Evolutionary conservation across 2,797 vertebrate genomes (phyloP).

Genomic region (Eutrigla gurnardus): DNA sequence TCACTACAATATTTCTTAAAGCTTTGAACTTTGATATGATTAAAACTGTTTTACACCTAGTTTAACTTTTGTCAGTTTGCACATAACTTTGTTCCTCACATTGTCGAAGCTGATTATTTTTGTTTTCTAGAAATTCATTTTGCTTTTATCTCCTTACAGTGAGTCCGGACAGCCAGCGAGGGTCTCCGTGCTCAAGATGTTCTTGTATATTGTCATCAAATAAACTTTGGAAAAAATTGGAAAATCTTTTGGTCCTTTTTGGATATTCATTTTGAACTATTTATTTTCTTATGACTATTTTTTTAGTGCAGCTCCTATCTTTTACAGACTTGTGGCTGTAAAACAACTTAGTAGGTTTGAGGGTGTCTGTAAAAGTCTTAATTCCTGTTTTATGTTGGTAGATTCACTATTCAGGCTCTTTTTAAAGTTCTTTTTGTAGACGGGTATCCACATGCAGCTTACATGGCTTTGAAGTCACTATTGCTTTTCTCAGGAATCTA

Average conservation of each 20-base stretch:
- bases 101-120: not conserved
- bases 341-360: not conserved
- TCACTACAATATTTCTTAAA: not conserved
- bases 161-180: conserved; percentile 74
- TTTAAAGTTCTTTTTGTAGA: not conserved
- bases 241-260: not conserved
- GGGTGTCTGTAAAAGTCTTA: not conserved
- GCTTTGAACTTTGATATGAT: not conserved
- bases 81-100: not conserved
- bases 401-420: not conserved
- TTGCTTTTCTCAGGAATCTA: not conserved
- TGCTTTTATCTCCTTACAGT: conserved; percentile 72
- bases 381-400: no score
- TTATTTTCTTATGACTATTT: not conserved
- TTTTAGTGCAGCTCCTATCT: not conserved
- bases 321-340: not conserved
- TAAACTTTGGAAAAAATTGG: conserved; percentile 76
- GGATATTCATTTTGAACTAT: conserved; percentile 9
- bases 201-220: conserved; percentile 87
- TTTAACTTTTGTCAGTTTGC: not conserved
- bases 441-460: not conserved
- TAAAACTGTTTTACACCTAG: not conserved
- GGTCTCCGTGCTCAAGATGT: conserved; percentile 82
- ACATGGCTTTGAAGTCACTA: not conserved
- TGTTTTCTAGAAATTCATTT: conserved; percentile 13